Percentiles rank a stretch among this genome's conserved stretches.
Evolutionary conservation across 2,113 vertebrate genomes (phyloP).

Genomic region (Cavia aperea): DNA sequence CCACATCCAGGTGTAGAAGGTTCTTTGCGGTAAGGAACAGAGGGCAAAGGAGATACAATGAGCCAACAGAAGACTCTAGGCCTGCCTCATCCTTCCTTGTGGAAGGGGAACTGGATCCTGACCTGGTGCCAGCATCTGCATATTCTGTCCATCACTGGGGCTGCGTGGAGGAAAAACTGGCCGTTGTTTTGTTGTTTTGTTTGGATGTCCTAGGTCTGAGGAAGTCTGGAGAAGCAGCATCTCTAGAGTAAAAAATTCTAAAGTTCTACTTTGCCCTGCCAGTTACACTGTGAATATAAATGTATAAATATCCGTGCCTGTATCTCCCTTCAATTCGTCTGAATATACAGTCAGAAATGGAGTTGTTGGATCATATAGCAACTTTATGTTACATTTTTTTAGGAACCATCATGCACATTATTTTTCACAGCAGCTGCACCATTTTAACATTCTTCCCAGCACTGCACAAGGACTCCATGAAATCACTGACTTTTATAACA

Average conservation of each 20-base stretch:
- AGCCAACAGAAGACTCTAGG: not conserved
- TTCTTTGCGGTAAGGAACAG: not conserved
- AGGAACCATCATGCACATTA: not conserved
- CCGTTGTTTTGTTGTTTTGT: not conserved
- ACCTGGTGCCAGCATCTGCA: not conserved
- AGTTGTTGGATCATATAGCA: not conserved
- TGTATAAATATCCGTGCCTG: not conserved
- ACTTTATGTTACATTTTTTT: constrained; percentile 19
- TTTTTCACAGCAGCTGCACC: not conserved
- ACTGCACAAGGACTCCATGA: constrained; percentile 4
- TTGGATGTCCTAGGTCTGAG: not conserved
- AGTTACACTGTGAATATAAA: not conserved
- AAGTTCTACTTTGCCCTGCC: not conserved
- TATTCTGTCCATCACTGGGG: not conserved
- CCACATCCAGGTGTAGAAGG: not conserved
- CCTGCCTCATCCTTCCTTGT: not conserved
- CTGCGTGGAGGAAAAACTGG: not conserved
- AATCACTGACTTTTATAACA: constrained; percentile 33
- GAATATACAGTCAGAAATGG: not conserved
- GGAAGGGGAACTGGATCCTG: not conserved
- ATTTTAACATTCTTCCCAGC: not conserved
- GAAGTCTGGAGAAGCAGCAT: not conserved
- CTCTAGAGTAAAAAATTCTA: not conserved
- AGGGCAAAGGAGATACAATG: not conserved
- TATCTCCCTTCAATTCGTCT: not conserved